Base-by-base conservation (phyloP, 2,797 vertebrate species). In the Decapterus maruadsi region DNA sequence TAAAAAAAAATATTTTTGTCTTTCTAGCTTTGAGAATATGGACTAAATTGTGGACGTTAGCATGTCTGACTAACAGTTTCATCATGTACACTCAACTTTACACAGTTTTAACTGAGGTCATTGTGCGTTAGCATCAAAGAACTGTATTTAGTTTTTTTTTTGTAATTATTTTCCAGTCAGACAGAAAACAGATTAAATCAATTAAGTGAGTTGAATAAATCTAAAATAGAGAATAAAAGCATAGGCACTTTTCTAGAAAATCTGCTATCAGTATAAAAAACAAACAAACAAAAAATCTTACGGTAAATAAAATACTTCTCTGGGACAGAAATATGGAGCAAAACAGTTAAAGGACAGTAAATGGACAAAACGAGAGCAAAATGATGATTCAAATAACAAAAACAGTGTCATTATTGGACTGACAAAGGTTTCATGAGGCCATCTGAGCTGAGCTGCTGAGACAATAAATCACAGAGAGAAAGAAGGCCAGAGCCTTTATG, bases 401-500 rank as follows among this genome's bases (percentile, higher is more conserved):
- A 95, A 95, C 93, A 92, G 91, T 93, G 93, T 95, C 92, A 94
- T 96, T 94, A 95, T 92, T 78, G 89, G 79, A 78, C 88, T 94
- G 94, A 95, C 94, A 94, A 92, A 94, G 94, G 94, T 95, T 96
- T 95, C 93, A 95, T 89, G 94, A 95, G 94, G 92, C 90, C 84
- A 88, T 93, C 94, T 92, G 85, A 87, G 95, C 93, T 87, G 86
- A 88, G 93, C 90, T 87, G 88, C 87, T 80, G 38, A 63, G 90
- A 90, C 93, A 84, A 95, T 96, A 96, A 96, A 97, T 96, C 96
- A 96, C 58, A 84, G 19, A 20, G 48, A 85, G 80, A 87, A 94
- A 94, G 95, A 94, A 94, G 93, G 94, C 94, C 90, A 92, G 87
- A 92, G 92, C 91, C 94, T 94, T 91, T 93, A 92, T 93, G 94